Percentiles rank a stretch among this genome's conserved stretches.
Evolutionary conservation across 2,113 vertebrate genomes (phyloP).

Genomic region (Piaya cayana): DNA sequence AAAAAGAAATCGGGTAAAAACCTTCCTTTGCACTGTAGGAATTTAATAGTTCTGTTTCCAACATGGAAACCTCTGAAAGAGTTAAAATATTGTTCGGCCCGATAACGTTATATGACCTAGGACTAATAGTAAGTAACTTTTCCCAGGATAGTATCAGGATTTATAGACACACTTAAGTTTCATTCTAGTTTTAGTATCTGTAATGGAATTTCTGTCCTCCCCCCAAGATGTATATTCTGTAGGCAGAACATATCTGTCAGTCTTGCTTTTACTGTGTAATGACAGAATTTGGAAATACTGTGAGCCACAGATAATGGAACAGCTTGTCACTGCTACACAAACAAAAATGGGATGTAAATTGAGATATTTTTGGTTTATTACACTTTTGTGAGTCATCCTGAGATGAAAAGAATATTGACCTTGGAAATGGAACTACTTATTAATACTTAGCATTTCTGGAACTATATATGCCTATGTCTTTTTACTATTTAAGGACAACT

Average conservation of each 20-base stretch:
- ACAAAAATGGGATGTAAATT: conserved; percentile 27
- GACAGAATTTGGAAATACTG: conserved; percentile 27
- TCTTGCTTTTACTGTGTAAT: not conserved
- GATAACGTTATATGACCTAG: not conserved
- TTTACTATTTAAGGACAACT: not conserved
- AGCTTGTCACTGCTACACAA: conserved; percentile 37
- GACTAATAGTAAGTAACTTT: not conserved
- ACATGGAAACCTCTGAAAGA: not conserved
- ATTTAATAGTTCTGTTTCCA: not conserved
- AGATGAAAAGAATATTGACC: not conserved
- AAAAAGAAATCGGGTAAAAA: not conserved
- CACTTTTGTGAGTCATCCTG: conserved; percentile 27
- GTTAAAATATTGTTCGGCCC: not conserved
- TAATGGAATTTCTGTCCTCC: not conserved
- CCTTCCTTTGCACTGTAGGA: not conserved
- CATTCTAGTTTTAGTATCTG: not conserved
- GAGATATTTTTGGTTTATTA: conserved; percentile 27
- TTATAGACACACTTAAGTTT: not conserved
- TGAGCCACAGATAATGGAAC: conserved; percentile 14
- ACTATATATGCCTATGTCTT: not conserved
- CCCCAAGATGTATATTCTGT: not conserved
- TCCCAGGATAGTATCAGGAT: not conserved
- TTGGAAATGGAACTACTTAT: not conserved
- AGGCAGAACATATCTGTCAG: not conserved
- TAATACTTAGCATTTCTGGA: not conserved